Percentiles rank a stretch among this genome's conserved stretches.
phyloP scores from a whole-genome alignment of 2,888 invertebrate species.

The Laothoe populi region DNA sequence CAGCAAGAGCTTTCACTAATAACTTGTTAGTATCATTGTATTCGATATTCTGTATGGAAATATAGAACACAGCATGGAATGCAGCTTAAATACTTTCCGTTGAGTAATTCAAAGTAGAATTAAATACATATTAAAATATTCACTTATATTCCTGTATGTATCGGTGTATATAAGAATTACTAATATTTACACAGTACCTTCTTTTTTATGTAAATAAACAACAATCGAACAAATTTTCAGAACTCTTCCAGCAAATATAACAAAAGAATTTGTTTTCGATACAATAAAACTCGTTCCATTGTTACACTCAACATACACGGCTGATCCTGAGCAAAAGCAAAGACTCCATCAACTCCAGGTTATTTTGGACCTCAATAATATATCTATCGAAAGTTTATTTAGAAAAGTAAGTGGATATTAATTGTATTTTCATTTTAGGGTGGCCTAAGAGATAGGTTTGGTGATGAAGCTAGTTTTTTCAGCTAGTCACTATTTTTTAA shows the following conservation, averaged over 20 bases:
- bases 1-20: slow-evolving; percentile 69
- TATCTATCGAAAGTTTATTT: slow-evolving; percentile 58
- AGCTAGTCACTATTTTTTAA: too few relatives aligned
- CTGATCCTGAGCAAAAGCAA: slow-evolving; percentile 47
- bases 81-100: background rate
- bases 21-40: slow-evolving; percentile 75
- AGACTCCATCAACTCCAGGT: slow-evolving; percentile 57
- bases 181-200: too few relatives aligned
- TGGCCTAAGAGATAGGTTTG: too few relatives aligned
- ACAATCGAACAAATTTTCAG: slow-evolving; percentile 50
- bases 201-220: too few relatives aligned
- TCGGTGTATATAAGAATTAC: too few relatives aligned
- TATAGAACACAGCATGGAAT: too few relatives aligned
- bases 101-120: too few relatives aligned
- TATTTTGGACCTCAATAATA: slow-evolving; percentile 65
- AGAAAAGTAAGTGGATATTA: slow-evolving; percentile 50
- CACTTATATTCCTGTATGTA: too few relatives aligned
- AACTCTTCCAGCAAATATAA: slow-evolving; percentile 59
- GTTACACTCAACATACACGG: slow-evolving; percentile 54
- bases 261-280: slow-evolving; percentile 61
- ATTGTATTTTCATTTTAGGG: background rate
- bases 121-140: too few relatives aligned
- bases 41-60: too few relatives aligned
- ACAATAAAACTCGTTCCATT: slow-evolving; percentile 60
- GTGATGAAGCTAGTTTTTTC: too few relatives aligned